Evolutionary conservation across 2,113 vertebrate species (phyloP).

Genomic region (Salvelinus sp.): DNA sequence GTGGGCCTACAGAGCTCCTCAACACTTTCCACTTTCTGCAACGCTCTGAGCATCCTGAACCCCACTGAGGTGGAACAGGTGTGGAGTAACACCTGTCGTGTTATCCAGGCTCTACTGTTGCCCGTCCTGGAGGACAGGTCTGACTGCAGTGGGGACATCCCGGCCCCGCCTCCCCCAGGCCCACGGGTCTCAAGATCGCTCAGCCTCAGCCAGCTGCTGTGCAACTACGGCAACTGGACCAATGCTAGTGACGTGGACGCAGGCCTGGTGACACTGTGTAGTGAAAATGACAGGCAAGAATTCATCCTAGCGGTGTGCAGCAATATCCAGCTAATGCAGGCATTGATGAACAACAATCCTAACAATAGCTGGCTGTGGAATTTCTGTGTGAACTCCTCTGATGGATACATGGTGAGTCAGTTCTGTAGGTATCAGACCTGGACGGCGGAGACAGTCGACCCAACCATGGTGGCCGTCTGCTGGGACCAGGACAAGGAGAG

Average conservation of each 20-base stretch:
- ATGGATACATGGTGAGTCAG: slow-evolving; percentile 51
- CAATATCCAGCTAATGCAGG: slow-evolving; percentile 38
- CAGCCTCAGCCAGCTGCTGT: slow-evolving; percentile 66
- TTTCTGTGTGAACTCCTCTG: slow-evolving; percentile 67
- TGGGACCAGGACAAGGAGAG: slow-evolving; percentile 59
- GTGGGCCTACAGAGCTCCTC: slow-evolving; percentile 11
- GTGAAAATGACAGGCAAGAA: slow-evolving; percentile 59
- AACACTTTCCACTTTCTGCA: slow-evolving; percentile 57
- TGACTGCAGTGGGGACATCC: slow-evolving; percentile 29
- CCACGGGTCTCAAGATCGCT: slow-evolving; percentile 41
- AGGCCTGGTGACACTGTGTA: slow-evolving; percentile 70
- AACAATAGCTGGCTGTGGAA: slow-evolving; percentile 71
- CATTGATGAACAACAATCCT: slow-evolving; percentile 39
- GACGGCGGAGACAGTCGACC: slow-evolving; percentile 38
- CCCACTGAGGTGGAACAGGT: slow-evolving; percentile 42
- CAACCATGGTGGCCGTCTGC: slow-evolving; percentile 67
- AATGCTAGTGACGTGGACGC: slow-evolving; percentile 40
- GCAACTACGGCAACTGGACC: slow-evolving; percentile 70
- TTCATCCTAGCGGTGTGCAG: slow-evolving; percentile 71
- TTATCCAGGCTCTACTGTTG: slow-evolving; percentile 42
- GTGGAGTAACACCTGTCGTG: slow-evolving; percentile 67
- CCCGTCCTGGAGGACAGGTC: slow-evolving; percentile 46
- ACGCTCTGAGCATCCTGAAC: slow-evolving; percentile 54
- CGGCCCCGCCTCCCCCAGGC: not conserved
- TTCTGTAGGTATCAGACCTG: slow-evolving; percentile 72